Conservation (phyloP, 1,140 invertebrate species). For the Panagrolaimus sp. region DNA sequence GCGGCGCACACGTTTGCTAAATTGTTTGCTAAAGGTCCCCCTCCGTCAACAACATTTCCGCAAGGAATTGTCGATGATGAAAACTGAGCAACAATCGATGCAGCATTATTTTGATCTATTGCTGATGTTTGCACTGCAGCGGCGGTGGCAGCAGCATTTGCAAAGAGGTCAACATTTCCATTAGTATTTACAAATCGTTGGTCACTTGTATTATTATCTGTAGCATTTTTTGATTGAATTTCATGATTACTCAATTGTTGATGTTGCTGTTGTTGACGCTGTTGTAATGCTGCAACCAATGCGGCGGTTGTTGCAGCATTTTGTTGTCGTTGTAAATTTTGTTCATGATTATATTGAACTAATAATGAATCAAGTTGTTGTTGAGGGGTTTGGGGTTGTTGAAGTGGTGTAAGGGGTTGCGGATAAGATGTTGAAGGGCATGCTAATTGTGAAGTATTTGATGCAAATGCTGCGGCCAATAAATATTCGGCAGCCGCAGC, state of each 20-base stretch:
- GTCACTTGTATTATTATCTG: neutral
- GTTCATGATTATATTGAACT: neutral
- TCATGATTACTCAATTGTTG: too few species aligned
- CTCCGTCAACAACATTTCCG: neutral
- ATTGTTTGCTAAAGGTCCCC: neutral
- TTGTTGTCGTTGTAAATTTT: slow-evolving; percentile 5
- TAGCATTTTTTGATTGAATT: neutral
- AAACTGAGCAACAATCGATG: slow-evolving; percentile 7
- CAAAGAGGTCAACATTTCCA: slow-evolving; percentile 8
- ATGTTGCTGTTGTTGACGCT: neutral
- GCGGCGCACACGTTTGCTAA: slow-evolving; percentile 11
- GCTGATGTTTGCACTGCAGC: too few species aligned
- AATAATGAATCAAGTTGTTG: slow-evolving; percentile 5
- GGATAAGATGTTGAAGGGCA: slow-evolving; percentile 1
- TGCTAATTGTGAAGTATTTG: neutral
- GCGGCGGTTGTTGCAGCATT: neutral
- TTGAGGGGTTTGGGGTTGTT: neutral
- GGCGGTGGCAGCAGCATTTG: neutral
- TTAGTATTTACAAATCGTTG: neutral
- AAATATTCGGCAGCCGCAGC: neutral
- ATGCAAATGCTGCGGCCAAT: neutral
- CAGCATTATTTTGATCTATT: neutral
- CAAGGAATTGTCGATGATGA: neutral
- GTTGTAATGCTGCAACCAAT: neutral
- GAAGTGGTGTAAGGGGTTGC: neutral